Evolutionary conservation across 2,797 vertebrate genomes (phyloP).

Genomic region (Martes flavigula): DNA sequence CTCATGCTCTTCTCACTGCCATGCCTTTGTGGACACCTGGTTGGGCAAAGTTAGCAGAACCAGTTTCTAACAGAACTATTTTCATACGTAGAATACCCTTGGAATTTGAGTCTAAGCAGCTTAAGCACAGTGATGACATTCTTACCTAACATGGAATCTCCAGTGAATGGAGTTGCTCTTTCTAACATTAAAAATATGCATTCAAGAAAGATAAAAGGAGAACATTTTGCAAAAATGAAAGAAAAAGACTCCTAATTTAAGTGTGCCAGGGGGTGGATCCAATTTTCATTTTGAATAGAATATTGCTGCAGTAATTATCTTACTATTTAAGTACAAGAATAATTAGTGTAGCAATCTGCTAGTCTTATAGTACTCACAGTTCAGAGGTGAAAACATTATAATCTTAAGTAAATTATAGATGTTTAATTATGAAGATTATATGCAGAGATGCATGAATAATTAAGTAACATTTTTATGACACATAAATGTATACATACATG

Average conservation of each 20-base stretch:
- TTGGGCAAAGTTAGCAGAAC: not conserved
- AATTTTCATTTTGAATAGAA: constrained; percentile 80
- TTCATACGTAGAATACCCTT: not conserved
- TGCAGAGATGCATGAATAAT: not conserved
- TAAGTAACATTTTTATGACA: not conserved
- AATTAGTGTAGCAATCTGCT: constrained; percentile 70
- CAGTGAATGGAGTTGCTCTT: not conserved
- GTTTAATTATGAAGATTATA: constrained; percentile 53
- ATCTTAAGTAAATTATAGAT: constrained; percentile 54
- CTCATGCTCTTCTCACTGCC: not conserved
- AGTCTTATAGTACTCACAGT: constrained; percentile 33
- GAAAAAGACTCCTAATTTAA: constrained; percentile 75
- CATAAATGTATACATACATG: not conserved
- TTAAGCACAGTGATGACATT: not conserved
- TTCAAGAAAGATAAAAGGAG: constrained; percentile 49
- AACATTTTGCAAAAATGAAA: constrained; percentile 20
- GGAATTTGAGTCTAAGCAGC: not conserved
- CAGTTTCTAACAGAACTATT: not conserved
- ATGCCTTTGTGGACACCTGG: not conserved
- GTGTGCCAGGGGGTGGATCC: constrained; percentile 71
- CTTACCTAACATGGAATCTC: not conserved
- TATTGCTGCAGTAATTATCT: constrained; percentile 74
- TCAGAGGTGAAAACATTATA: constrained; percentile 43
- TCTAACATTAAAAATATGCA: constrained; percentile 38
- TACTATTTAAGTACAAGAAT: constrained; percentile 75